Conservation (phyloP, 2,797 vertebrate genomes). For the Tarsius wallacei region DNA sequence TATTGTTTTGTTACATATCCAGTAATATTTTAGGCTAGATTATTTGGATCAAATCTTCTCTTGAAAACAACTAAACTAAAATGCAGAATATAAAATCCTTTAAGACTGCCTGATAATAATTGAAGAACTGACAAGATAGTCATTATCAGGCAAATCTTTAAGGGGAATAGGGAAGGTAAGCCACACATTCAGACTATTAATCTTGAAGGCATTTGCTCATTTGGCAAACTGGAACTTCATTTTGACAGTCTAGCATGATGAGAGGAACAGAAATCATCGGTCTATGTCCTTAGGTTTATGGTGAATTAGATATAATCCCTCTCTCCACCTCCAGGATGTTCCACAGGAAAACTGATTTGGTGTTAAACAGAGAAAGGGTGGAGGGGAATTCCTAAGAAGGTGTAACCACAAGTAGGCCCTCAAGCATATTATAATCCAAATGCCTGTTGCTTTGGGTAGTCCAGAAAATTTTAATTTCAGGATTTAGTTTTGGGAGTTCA, state of each 20-base stretch:
- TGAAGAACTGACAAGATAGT: neutral
- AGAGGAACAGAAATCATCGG: neutral
- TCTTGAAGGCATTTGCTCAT: neutral
- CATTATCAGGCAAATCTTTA: neutral
- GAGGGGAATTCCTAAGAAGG: neutral
- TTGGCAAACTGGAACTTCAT: neutral
- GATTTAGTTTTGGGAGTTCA: conserved; percentile 13
- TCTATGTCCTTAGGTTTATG: neutral
- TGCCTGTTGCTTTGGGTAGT: neutral
- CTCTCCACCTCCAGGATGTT: neutral
- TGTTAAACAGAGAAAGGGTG: neutral
- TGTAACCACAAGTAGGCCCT: neutral
- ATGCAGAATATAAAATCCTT: neutral
- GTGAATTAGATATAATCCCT: neutral
- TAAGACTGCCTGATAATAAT: neutral
- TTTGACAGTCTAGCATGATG: neutral
- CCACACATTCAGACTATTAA: neutral
- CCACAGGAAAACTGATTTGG: conserved; percentile 4
- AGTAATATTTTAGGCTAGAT: neutral
- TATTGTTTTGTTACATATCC: conserved; percentile 39
- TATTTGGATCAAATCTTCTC: conserved; percentile 39
- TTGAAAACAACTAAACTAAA: conserved; percentile 22
- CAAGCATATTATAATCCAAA: neutral
- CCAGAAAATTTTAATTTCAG: conserved; percentile 28
- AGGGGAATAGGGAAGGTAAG: neutral